Conservation (phyloP, 1,140 invertebrate species). For the Brachionus asplanchnoidis region DNA sequence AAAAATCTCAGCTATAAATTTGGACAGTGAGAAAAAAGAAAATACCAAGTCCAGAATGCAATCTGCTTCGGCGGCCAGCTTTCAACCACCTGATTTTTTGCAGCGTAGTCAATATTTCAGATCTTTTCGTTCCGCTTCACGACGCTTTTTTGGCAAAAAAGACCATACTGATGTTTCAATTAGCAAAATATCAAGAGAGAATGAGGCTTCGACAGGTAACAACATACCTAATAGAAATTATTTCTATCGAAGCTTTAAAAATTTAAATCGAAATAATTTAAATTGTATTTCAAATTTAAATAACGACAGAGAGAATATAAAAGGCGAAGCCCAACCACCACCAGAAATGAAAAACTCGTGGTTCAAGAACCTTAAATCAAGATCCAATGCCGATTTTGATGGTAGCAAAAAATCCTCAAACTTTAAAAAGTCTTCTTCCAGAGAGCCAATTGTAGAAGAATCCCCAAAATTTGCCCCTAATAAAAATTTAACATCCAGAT, state of each 20-base stretch:
- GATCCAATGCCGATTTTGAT: not conserved
- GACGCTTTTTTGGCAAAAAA: conserved; percentile 32
- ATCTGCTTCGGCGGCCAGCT: not conserved
- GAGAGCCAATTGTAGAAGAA: not conserved
- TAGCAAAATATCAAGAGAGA: not conserved
- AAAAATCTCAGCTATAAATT: not conserved
- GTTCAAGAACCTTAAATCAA: conserved; percentile 5
- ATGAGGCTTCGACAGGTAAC: not conserved
- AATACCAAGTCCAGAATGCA: not conserved
- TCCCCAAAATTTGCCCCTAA: not conserved
- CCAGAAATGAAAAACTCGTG: not conserved
- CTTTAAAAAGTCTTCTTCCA: not conserved
- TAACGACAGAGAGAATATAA: not conserved
- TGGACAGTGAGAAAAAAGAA: not conserved
- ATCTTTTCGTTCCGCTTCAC: conserved; percentile 41
- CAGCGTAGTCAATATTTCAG: conserved; percentile 26
- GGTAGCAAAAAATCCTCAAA: not conserved
- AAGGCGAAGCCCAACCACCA: not conserved
- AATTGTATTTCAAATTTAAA: conserved; percentile 10
- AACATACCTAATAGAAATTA: conserved; percentile 9
- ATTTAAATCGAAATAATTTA: conserved; percentile 7
- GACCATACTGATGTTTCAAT: not conserved
- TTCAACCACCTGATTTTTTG: conserved; percentile 26
- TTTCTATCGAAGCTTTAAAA: conserved; percentile 40
- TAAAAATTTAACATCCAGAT: not conserved